A percentile compares a stretch with the other conserved stretches of the same genome.
Evolutionary conservation across 2,888 invertebrate species (phyloP).

Genomic region (Macrophya alboannulata): DNA sequence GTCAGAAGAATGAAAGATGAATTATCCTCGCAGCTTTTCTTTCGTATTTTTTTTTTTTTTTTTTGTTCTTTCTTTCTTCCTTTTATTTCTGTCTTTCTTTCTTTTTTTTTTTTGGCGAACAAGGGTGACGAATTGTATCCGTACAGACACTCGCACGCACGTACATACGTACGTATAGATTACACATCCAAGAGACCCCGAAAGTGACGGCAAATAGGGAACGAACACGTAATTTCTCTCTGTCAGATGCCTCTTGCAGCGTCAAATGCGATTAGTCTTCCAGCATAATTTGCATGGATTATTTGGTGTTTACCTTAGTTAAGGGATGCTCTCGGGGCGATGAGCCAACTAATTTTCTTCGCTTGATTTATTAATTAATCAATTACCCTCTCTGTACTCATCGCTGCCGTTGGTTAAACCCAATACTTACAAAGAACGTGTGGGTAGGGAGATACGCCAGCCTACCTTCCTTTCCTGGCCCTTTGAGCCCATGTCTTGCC

Average conservation of each 20-base stretch:
- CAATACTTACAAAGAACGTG: neutral
- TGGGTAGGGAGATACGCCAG: neutral
- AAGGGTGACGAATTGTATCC: neutral
- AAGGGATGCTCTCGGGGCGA: conserved; percentile 31
- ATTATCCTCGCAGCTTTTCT: conserved; percentile 8
- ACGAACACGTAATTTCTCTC: conserved; percentile 8
- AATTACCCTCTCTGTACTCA: conserved; percentile 32
- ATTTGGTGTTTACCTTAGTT: conserved; percentile 4
- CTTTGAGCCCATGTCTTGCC: neutral
- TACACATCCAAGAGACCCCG: neutral
- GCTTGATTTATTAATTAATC: conserved; percentile 47
- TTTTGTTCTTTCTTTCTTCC: neutral
- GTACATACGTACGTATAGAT: neutral
- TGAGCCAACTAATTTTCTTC: conserved; percentile 41
- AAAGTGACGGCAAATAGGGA: neutral
- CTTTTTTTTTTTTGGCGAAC: neutral
- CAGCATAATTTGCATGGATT: conserved; percentile 34
- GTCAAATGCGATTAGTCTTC: conserved; percentile 25
- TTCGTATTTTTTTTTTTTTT: neutral
- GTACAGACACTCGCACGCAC: too few species aligned
- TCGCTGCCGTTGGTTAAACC: neutral
- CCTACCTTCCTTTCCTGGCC: neutral
- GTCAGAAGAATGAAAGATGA: conserved; percentile 35
- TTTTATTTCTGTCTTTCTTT: neutral
- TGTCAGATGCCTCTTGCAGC: conserved; percentile 18